Evolutionary conservation across 1,140 invertebrate genomes (phyloP).

Genomic region (Drosophila persimilis): DNA sequence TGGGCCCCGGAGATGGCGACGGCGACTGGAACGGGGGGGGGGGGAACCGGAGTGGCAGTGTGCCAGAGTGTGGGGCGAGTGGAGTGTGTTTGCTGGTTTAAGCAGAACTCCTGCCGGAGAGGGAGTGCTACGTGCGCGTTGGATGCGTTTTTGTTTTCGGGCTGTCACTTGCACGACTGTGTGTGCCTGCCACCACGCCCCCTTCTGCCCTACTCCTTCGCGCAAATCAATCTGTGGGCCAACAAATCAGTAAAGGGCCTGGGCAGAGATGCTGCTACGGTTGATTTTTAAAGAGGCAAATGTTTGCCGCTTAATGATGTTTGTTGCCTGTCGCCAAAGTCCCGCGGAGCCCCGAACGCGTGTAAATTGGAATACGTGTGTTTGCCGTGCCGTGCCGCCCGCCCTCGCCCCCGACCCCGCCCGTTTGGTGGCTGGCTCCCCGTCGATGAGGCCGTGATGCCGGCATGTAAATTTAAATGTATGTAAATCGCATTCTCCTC

Average conservation of each 20-base stretch:
- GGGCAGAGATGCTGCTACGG: background rate
- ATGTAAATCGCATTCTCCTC: constrained; percentile 62
- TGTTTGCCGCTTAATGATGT: constrained; percentile 62
- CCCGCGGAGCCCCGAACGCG: constrained; percentile 29
- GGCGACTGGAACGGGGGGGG: background rate
- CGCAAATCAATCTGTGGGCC: constrained; percentile 58
- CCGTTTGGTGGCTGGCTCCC: background rate
- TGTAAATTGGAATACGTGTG: constrained; percentile 60
- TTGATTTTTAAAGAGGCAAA: constrained; percentile 25
- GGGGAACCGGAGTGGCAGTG: background rate
- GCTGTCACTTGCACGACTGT: constrained; percentile 50
- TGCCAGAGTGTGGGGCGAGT: background rate
- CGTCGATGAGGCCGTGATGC: background rate
- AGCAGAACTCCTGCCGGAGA: constrained; percentile 11
- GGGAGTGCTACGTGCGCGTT: constrained; percentile 30
- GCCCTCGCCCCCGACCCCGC: no score
- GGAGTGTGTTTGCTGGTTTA: constrained; percentile 50
- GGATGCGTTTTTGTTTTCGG: constrained; percentile 22
- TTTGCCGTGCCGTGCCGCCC: background rate
- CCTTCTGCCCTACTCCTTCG: background rate
- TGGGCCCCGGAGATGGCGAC: constrained; percentile 2
- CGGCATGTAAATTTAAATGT: constrained; percentile 57
- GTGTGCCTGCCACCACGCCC: background rate
- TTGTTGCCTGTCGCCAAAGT: constrained; percentile 47
- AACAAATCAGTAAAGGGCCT: background rate